A percentile compares a stretch with the other conserved stretches of the same genome.
These are phyloP conservation scores for Emydura subglobosa DNA, from an alignment of 2,113 vertebrate genomes.

Conservation along the genomic window DNA sequence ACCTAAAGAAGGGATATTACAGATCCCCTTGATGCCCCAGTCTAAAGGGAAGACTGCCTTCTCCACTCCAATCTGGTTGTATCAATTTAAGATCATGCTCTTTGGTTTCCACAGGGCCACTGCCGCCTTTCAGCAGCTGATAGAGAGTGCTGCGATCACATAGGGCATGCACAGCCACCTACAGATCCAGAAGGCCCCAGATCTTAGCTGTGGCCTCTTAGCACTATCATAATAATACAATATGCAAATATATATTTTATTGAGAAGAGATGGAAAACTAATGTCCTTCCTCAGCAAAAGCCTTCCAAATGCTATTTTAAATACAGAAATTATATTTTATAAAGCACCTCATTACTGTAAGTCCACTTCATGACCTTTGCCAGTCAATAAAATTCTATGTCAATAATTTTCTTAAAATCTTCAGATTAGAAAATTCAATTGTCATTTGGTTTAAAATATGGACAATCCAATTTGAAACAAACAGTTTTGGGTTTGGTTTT, in stretches of 20 bases:
- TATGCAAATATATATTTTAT: neutral
- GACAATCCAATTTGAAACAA: neutral
- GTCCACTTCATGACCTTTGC: neutral
- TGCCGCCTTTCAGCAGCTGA: too few species aligned
- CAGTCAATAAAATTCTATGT: neutral
- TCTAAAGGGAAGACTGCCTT: too few species aligned
- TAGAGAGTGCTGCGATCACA: too few species aligned
- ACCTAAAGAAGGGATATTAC: too few species aligned
- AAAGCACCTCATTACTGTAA: neutral
- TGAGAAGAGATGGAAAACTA: neutral
- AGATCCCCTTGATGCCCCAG: too few species aligned
- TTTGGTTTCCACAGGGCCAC: too few species aligned
- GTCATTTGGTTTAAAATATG: neutral
- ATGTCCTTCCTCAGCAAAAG: neutral
- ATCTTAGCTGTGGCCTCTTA: neutral
- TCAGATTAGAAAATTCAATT: neutral
- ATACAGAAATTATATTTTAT: neutral
- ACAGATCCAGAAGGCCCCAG: neutral
- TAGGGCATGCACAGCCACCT: too few species aligned
- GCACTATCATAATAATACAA: neutral
- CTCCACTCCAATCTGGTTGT: too few species aligned
- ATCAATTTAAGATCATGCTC: too few species aligned
- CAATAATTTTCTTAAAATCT: neutral
- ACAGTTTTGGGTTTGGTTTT: neutral
- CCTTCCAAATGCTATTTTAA: neutral